Conservation (phyloP, 2,888 invertebrate species). For the Drosophila buzzatii region DNA sequence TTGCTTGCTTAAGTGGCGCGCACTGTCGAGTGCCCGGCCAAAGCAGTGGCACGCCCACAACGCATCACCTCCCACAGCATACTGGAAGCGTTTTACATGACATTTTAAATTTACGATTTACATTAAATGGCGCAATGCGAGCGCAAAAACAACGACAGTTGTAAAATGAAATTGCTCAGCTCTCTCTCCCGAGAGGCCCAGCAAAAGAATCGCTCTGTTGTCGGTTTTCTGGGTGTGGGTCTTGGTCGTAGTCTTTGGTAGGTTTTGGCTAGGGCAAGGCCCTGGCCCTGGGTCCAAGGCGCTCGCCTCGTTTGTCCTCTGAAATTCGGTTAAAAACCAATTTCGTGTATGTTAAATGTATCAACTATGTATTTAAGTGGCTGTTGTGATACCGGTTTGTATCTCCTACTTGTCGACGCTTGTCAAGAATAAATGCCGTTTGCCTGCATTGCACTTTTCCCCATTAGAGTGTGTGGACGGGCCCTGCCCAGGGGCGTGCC, state of each 20-base stretch:
- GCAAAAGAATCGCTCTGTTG: slow-evolving; percentile 10
- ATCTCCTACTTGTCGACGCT: slow-evolving; percentile 65
- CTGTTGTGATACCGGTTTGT: slow-evolving; percentile 55
- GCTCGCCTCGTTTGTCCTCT: slow-evolving; percentile 48
- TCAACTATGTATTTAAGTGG: slow-evolving; percentile 79
- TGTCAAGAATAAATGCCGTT: slow-evolving; percentile 69
- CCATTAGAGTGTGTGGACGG: slow-evolving; percentile 52
- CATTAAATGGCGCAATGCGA: slow-evolving; percentile 75
- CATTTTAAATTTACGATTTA: slow-evolving; percentile 81
- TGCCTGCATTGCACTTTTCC: slow-evolving; percentile 60
- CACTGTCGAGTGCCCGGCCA: slow-evolving; percentile 52
- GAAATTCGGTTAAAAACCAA: slow-evolving; percentile 77
- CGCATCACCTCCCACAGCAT: slow-evolving; percentile 44
- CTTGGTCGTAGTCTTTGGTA: slow-evolving; percentile 2
- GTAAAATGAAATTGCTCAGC: slow-evolving; percentile 75
- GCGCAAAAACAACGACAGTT: slow-evolving; percentile 69
- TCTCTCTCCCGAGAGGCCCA: slow-evolving; percentile 59
- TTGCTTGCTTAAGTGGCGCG: slow-evolving; percentile 58
- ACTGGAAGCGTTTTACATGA: slow-evolving; percentile 69
- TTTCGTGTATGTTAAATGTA: slow-evolving; percentile 79
- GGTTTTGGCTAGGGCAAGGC: background rate
- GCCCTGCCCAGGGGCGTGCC: slow-evolving; percentile 28
- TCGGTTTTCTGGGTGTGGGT: background rate
- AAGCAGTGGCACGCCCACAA: slow-evolving; percentile 56
- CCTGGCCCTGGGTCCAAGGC: slow-evolving; percentile 24